Conservation (phyloP, 2,113 vertebrate genomes). For the Entomyzon cyanotis region DNA sequence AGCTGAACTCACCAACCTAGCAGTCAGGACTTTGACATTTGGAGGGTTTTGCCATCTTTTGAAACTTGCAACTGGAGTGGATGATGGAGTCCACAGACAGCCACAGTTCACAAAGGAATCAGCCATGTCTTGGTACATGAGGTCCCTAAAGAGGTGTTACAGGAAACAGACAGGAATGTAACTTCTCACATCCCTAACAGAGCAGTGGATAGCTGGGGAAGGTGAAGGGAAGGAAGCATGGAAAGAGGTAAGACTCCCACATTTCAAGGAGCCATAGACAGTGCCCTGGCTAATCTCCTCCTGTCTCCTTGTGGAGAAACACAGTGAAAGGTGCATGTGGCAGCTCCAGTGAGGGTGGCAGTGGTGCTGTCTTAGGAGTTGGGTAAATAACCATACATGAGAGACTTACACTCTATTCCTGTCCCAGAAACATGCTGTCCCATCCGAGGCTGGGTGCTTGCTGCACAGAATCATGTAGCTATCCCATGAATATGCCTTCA, state of each 20-base stretch:
- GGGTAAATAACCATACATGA: too few species aligned
- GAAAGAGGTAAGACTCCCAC: neutral
- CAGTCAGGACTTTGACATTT: neutral
- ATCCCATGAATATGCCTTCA: neutral
- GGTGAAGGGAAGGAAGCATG: neutral
- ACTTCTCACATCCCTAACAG: neutral
- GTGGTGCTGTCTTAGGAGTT: neutral
- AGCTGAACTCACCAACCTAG: neutral
- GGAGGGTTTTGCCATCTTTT: neutral
- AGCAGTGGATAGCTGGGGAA: neutral
- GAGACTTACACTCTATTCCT: neutral
- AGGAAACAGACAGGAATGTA: neutral
- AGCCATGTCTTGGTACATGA: accelerated
- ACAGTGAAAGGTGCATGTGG: neutral
- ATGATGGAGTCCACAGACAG: neutral
- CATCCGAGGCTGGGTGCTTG: neutral
- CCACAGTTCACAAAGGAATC: neutral
- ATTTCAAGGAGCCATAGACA: neutral
- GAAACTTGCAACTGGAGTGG: neutral
- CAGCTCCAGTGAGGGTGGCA: neutral
- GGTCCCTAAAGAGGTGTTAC: neutral
- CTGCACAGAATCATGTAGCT: neutral
- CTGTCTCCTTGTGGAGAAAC: neutral
- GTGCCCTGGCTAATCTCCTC: neutral
- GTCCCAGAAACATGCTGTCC: neutral